A percentile compares a stretch with the other conserved stretches of the same genome.
Conservation (phyloP, 1,140 invertebrate genomes). For the Drosophila hydei region DNA sequence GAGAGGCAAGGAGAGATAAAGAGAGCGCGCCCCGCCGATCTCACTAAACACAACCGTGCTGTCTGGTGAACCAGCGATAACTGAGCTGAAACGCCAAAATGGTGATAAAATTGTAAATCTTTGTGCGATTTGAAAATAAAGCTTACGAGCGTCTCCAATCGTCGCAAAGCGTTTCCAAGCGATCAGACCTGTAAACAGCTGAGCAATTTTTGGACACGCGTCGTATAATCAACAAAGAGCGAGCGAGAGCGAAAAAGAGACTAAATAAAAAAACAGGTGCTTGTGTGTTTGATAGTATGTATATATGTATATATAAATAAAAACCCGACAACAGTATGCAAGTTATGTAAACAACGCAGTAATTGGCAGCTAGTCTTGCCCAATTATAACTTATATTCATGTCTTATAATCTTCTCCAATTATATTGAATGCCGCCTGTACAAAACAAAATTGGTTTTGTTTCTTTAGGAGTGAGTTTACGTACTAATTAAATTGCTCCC, state of each 20-base stretch:
- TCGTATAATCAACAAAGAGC: constrained; percentile 48
- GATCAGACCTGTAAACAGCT: constrained; percentile 69
- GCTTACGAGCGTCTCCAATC: constrained; percentile 38
- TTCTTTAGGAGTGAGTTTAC: too few relatives aligned
- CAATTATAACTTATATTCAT: constrained; percentile 14
- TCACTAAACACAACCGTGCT: constrained; percentile 59
- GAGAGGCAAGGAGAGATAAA: constrained; percentile 8
- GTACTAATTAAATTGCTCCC: too few relatives aligned
- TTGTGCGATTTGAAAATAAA: constrained; percentile 74
- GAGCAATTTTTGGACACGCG: constrained; percentile 56
- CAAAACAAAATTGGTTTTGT: too few relatives aligned
- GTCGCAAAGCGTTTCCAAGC: constrained; percentile 27
- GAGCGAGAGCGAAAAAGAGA: constrained; percentile 1
- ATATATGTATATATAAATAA: constrained; percentile 26
- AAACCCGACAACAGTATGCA: constrained; percentile 19
- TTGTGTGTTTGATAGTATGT: constrained; percentile 41
- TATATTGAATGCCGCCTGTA: background rate
- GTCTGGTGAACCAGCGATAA: constrained; percentile 68
- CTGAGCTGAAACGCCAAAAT: constrained; percentile 67
- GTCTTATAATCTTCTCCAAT: constrained; percentile 12
- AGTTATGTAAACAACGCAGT: constrained; percentile 36
- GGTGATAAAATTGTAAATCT: constrained; percentile 72
- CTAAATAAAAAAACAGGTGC: constrained; percentile 51
- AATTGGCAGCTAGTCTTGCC: constrained; percentile 19
- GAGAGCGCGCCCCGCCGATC: constrained; percentile 20